Conservation (phyloP, 2,888 invertebrate genomes). For the Plagodis dolabraria region DNA sequence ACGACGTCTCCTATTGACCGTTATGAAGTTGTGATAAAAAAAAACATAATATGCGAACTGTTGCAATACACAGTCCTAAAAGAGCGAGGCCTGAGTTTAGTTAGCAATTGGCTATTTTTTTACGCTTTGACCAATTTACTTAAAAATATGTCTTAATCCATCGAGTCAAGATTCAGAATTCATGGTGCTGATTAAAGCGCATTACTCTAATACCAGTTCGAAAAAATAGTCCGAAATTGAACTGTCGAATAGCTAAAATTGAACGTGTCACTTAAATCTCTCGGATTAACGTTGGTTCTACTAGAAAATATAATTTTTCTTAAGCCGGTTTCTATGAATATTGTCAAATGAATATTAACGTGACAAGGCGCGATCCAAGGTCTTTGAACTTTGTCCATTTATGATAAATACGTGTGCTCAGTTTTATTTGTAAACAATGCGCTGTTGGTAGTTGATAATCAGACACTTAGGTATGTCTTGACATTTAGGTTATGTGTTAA, state of each 20-base stretch:
- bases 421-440: constrained; percentile 57
- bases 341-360: constrained; percentile 33
- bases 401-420: constrained; percentile 52
- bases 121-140: background rate
- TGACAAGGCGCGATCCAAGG: constrained; percentile 44
- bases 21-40: too few species aligned
- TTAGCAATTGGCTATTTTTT: too few species aligned
- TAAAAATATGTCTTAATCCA: constrained; percentile 17
- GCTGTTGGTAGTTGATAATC: constrained; percentile 21
- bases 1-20: too few species aligned
- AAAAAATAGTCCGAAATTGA: constrained; percentile 23
- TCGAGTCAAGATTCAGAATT: constrained; percentile 14
- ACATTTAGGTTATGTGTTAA: too few species aligned
- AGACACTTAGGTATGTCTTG: background rate
- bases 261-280: constrained; percentile 5
- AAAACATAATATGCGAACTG: too few species aligned
- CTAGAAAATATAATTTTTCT: background rate
- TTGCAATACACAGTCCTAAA: too few species aligned
- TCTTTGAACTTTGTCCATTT: constrained; percentile 55
- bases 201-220: constrained; percentile 2
- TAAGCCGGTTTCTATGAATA: constrained; percentile 17
- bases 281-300: constrained; percentile 16
- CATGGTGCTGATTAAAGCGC: background rate
- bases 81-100: too few species aligned
- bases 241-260: constrained; percentile 8